Conservation (phyloP, 2,113 vertebrate species). For the Anhinga rufa region DNA sequence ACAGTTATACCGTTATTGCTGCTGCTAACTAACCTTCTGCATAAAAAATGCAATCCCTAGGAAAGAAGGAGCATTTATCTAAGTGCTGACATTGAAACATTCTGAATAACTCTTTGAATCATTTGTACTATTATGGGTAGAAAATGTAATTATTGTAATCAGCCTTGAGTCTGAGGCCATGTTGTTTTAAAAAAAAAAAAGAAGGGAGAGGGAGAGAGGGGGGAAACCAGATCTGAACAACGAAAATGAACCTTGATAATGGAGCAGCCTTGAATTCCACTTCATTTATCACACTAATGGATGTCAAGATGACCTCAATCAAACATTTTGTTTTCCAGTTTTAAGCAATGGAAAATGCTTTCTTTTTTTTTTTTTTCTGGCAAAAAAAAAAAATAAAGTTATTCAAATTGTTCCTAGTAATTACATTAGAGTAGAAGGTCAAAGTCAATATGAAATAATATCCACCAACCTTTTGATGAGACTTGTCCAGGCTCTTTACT, state of each 20-base stretch:
- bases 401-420: constrained; percentile 84
- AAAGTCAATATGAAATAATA: constrained; percentile 62
- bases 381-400: constrained; percentile 75
- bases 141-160: constrained; percentile 77
- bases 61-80: constrained; percentile 68
- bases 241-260: constrained; percentile 74
- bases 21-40: constrained; percentile 65
- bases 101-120: constrained; percentile 71
- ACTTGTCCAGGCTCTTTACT: constrained; percentile 21
- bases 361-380: not conserved
- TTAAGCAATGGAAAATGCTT: constrained; percentile 65
- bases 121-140: constrained; percentile 67
- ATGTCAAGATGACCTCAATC: constrained; percentile 88
- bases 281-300: constrained; percentile 81
- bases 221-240: constrained; percentile 66
- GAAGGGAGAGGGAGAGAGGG: not conserved
- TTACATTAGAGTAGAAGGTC: constrained; percentile 82
- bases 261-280: constrained; percentile 76
- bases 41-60: constrained; percentile 62
- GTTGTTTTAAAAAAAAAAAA: constrained; percentile 40
- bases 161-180: constrained; percentile 72
- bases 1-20: constrained; percentile 54
- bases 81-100: constrained; percentile 70
- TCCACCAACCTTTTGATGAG: constrained; percentile 53
- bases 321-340: constrained; percentile 79